phyloP scores from a whole-genome alignment of 2,888 invertebrate genomes.

The Ecdyonurus torrentis region DNA sequence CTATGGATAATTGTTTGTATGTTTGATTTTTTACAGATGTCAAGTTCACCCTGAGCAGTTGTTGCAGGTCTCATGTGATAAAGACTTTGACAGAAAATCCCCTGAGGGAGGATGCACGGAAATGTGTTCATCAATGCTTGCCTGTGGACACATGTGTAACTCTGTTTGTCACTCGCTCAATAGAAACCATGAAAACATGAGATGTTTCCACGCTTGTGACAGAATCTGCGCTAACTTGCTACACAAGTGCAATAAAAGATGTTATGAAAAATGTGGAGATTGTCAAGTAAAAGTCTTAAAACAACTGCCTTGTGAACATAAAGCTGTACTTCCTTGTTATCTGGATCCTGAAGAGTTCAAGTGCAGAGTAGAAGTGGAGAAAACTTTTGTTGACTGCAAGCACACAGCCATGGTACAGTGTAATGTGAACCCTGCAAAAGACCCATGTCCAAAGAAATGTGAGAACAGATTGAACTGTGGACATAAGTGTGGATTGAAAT shows the following conservation, averaged over 20 bases:
- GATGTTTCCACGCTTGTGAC: constrained; percentile 26
- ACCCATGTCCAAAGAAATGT: constrained; percentile 26
- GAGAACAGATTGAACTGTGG: constrained; percentile 39
- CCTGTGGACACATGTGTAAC: constrained; percentile 45
- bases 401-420: constrained; percentile 12
- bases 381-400: background rate
- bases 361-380: constrained; percentile 20
- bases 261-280: constrained; percentile 28
- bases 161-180: constrained; percentile 43
- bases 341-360: constrained; percentile 21
- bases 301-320: constrained; percentile 26
- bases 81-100: background rate
- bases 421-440: constrained; percentile 1
- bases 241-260: constrained; percentile 34
- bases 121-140: constrained; percentile 32
- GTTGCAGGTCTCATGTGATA: background rate
- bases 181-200: constrained; percentile 29
- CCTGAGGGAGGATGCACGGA: constrained; percentile 43
- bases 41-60: constrained; percentile 13
- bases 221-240: background rate
- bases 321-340: constrained; percentile 30
- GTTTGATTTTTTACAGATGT: constrained; percentile 11
- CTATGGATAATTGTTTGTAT: too few species aligned
- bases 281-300: constrained; percentile 29
- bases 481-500: constrained; percentile 37